A percentile compares a stretch with the other conserved stretches of the same genome.
Conservation (phyloP, 2,888 invertebrate species). For the Rambutsinella grinnellia region DNA sequence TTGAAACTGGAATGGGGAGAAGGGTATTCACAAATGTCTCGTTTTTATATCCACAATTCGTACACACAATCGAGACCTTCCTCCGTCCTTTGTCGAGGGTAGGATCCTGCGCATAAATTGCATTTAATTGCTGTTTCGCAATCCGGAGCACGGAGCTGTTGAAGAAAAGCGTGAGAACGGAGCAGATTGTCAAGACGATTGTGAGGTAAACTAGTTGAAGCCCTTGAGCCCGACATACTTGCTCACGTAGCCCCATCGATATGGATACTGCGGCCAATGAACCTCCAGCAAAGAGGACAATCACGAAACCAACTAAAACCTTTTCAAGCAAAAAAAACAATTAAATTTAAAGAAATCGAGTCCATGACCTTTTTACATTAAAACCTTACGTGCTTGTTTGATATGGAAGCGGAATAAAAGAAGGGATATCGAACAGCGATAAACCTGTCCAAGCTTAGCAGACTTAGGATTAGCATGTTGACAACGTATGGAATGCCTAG, state of each 20-base stretch:
- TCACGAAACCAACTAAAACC: constrained; percentile 62
- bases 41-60: constrained; percentile 65
- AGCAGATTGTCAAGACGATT: constrained; percentile 65
- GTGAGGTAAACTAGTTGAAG: constrained; percentile 65
- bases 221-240: constrained; percentile 61
- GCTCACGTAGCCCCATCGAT: constrained; percentile 59
- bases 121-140: constrained; percentile 65
- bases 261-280: constrained; percentile 62
- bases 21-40: constrained; percentile 64
- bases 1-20: constrained; percentile 30
- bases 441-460: constrained; percentile 65
- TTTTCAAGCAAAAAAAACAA: constrained; percentile 14
- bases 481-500: constrained; percentile 65
- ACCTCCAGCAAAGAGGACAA: constrained; percentile 61
- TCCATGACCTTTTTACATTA: not conserved
- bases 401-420: constrained; percentile 63
- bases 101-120: constrained; percentile 65
- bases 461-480: constrained; percentile 64
- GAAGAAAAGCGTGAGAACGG: constrained; percentile 65
- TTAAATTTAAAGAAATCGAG: not conserved
- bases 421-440: constrained; percentile 66
- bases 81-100: constrained; percentile 44
- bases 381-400: constrained; percentile 64
- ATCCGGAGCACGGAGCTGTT: constrained; percentile 65
- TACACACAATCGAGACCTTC: constrained; percentile 64